Evolutionary conservation across 2,797 vertebrate genomes (phyloP), one percentile per base, ranked within the genome.

Genomic region (Pitangus sulphuratus): DNA sequence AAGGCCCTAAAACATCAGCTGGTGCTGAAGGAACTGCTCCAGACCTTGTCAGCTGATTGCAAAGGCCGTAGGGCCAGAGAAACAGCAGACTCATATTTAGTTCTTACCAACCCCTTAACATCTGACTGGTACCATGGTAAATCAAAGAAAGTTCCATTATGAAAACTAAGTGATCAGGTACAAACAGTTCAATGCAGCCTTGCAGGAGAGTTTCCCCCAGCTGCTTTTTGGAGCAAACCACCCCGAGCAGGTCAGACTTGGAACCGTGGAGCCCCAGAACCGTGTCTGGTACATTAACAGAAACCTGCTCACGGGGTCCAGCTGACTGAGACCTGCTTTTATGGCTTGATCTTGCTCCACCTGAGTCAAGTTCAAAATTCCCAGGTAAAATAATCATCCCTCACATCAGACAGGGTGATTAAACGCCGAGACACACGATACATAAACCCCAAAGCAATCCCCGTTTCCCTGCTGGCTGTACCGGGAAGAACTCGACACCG

Each of bases 261-360:
- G 8, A 8, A 14, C 19, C 0, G 5, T 2, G 16, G 25, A 48
- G 18, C 57, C 26, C 6, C 60, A 87, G 50, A 76, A 10, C 45
- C 17, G 1, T 0, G 3, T 11, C 12, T 35, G 48, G 16, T 3
- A n/a, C 0, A 4, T 37, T 16, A 35, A 2, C 26, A 9, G 2
- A 70, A 54, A 71, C 28, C 61, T 33, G 58, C 66, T 13, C 2
- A 51, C 22, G 33, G 18, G 8, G 44, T 3, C 31, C 77, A 39
- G 70, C 48, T 16, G 28, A 54, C 15, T 12, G 13, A 50, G 9
- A 17, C 3, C 39, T 50, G 40, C 42, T 84, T 47, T 54, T 28
- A 31, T 4, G 9, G 44, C 47, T 65, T 62, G 6, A 58, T 37
- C 56, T 40, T 47, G 12, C 42, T 75, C 25, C 19, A 62, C 16